Base-by-base conservation (phyloP, 2,113 vertebrate genomes). In the Pedetes capensis region DNA sequence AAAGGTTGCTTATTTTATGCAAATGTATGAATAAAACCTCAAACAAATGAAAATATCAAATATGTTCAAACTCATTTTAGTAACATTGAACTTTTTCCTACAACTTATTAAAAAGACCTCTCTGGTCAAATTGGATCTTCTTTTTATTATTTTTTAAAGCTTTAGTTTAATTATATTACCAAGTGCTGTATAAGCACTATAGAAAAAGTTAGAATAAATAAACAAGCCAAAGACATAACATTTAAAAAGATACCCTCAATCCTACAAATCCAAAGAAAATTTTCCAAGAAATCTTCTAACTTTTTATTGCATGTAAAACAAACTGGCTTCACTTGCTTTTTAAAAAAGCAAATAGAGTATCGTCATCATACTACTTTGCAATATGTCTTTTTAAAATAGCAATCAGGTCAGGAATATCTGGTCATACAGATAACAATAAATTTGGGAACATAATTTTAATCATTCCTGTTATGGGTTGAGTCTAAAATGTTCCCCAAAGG, bases 41-140 rank as follows among this genome's bases (percentile, higher is more conserved):
- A 96, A 83, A 88, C 20, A 74, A 71, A 29, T 37, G 57, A 44
- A 95, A 53, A 34, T 68, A 92, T 17, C 57, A 91, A 94, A 69
- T 32, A 8, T 8, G 13, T 29, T 78, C 44, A 95, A 94, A 63
- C 2, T 25, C 16, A 76, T 81, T 94, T 83, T 27, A 80, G 22
- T 71, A 93, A 72, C 25, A 72, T n/a, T 25, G 74, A 83, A 88
- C 13, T 1, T 74, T 42, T 85, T 76, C 82, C 39, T 93, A 5
- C 20, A 89, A 44, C 37, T 83, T 55, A 3, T 13, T 8, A 47
- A 71, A 25, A 90, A 47, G 55, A 27, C 3, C 7, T 47, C 49
- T 85, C 23, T 39, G n/a, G 17, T 11, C 68, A 93, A 87, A 69
- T 4, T 82, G 14, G 10, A 42, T 25, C 13, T 79, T 11, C 13